phyloP scores from a whole-genome alignment of 1,140 invertebrate genomes.

The Drosophila mauritiana region DNA sequence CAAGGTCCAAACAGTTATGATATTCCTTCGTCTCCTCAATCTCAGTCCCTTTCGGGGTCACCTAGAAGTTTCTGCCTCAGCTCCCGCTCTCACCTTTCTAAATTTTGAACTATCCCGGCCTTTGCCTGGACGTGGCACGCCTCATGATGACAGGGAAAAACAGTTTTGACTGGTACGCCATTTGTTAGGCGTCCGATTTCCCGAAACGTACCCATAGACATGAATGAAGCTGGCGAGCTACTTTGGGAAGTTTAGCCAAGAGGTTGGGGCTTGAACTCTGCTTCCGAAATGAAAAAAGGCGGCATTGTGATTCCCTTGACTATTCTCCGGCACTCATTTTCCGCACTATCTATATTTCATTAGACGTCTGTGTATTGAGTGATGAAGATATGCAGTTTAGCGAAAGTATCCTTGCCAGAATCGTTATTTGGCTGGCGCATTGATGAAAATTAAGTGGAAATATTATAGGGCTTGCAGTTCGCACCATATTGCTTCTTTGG shows the following conservation, averaged over 20 bases:
- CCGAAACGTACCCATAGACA: neutral
- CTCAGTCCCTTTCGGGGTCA: conserved; percentile 6
- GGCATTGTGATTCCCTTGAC: conserved; percentile 7
- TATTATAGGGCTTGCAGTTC: conserved; percentile 6
- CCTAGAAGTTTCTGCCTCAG: conserved; percentile 12
- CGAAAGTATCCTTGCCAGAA: neutral
- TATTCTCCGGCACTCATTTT: conserved; percentile 19
- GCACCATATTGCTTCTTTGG: conserved; percentile 14
- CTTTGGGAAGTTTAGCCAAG: conserved; percentile 53
- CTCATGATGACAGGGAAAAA: conserved; percentile 77
- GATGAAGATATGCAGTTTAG: conserved; percentile 55
- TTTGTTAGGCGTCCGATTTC: conserved; percentile 59
- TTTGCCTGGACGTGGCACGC: conserved; percentile 65
- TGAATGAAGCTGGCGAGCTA: conserved; percentile 2
- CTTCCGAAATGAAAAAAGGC: conserved; percentile 18
- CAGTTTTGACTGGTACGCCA: conserved; percentile 78
- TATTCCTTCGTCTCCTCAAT: too few relatives aligned
- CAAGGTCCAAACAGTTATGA: too few relatives aligned
- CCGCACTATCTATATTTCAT: conserved; percentile 69
- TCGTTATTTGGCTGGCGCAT: neutral
- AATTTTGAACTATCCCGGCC: conserved; percentile 5
- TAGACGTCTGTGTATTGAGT: conserved; percentile 67
- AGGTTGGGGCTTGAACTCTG: conserved; percentile 64
- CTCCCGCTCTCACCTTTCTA: conserved; percentile 10
- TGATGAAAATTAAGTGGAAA: conserved; percentile 3